phyloP scores from a whole-genome alignment of 30 jellyfish, hydroid and myxozoan species.

The Turritopsis dohrnii region DNA sequence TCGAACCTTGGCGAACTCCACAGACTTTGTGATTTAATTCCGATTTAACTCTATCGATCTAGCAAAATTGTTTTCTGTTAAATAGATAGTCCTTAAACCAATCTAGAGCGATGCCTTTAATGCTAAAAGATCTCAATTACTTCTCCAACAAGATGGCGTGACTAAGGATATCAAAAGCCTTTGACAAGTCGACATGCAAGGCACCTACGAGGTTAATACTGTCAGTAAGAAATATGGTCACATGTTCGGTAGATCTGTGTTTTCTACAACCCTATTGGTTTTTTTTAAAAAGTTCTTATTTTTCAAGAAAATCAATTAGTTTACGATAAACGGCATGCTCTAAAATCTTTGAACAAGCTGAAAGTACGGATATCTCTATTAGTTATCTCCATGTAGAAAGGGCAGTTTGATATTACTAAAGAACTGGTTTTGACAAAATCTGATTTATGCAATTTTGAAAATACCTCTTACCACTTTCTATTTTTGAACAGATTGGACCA shows the following conservation, averaged over 20 bases:
- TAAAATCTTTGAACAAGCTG: background rate
- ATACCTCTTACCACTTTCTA: too few species aligned
- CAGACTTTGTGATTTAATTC: slow-evolving; percentile 1
- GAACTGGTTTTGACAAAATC: too few species aligned
- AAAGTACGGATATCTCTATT: background rate
- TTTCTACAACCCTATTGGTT: background rate
- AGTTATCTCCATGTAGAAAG: too few species aligned
- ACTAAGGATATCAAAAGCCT: background rate
- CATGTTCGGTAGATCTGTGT: slow-evolving; percentile 8
- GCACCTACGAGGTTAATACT: background rate
- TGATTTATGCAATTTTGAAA: background rate
- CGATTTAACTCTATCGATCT: slow-evolving; percentile 1
- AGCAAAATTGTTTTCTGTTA: slow-evolving; percentile 3
- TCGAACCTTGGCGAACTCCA: background rate
- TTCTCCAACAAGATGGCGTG: slow-evolving; percentile 11
- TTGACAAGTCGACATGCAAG: background rate
- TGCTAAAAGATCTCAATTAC: background rate
- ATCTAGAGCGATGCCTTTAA: slow-evolving; percentile 1
- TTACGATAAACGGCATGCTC: background rate
- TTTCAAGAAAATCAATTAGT: background rate
- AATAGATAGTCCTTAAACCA: background rate
- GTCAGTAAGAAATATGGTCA: background rate
- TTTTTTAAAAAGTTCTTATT: background rate
- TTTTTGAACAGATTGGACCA: background rate
- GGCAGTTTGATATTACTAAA: too few species aligned